phyloP scores from a whole-genome alignment of 2,888 invertebrate species.

The Oscheius sp. region DNA sequence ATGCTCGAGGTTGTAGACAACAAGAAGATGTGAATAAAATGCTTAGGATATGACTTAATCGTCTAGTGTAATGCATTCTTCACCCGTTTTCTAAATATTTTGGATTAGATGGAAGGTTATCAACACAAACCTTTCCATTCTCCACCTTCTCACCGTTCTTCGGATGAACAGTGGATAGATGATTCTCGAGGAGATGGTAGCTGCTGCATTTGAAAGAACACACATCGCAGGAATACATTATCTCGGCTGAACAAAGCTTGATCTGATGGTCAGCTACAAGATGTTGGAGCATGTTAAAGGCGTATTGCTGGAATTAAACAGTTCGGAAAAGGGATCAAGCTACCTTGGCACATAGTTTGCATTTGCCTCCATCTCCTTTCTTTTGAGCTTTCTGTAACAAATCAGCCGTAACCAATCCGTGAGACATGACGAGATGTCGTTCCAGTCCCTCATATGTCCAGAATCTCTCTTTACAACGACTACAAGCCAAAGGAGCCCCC shows the following conservation, averaged over 20 bases:
- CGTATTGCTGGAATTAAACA: slow-evolving; percentile 61
- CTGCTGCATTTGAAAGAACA: slow-evolving; percentile 59
- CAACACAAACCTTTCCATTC: neutral
- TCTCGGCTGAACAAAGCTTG: slow-evolving; percentile 68
- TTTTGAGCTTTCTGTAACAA: slow-evolving; percentile 95
- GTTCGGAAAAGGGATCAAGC: neutral
- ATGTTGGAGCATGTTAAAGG: slow-evolving; percentile 70
- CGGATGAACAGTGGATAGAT: slow-evolving; percentile 62
- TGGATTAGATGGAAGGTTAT: slow-evolving; percentile 4
- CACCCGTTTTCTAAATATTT: slow-evolving; percentile 35
- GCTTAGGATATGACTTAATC: slow-evolving; percentile 34
- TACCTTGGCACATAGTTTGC: slow-evolving; percentile 92
- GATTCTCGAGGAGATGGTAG: slow-evolving; percentile 64
- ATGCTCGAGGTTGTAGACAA: neutral
- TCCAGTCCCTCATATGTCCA: slow-evolving; percentile 96
- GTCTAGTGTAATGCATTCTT: slow-evolving; percentile 54
- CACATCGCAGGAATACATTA: slow-evolving; percentile 65
- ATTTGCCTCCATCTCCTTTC: slow-evolving; percentile 90
- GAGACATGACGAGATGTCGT: slow-evolving; percentile 90
- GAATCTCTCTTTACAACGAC: slow-evolving; percentile 75
- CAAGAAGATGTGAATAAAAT: neutral
- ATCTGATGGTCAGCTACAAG: slow-evolving; percentile 66
- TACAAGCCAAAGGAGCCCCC: slow-evolving; percentile 68
- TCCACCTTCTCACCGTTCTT: slow-evolving; percentile 45
- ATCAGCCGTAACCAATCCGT: slow-evolving; percentile 91